Evolutionary conservation across 2,797 vertebrate species (phyloP).

Genomic region (Xenopus petersii): DNA sequence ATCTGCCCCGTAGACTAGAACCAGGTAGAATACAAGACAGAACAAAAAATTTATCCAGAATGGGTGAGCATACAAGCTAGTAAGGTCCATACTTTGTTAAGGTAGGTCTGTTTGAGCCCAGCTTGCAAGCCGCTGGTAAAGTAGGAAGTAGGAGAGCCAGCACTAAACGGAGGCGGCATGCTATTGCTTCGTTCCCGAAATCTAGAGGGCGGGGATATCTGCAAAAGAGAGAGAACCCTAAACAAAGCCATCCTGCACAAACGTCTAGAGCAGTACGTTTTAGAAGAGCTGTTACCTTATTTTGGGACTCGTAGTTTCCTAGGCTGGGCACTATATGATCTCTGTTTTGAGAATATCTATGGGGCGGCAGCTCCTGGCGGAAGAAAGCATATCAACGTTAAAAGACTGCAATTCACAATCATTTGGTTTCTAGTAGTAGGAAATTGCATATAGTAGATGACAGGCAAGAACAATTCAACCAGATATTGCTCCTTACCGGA

Average conservation of each 20-base stretch:
- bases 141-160: conserved; percentile 73
- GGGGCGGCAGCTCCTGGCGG: conserved; percentile 56
- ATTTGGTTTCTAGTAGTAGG: no score
- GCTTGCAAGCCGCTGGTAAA: conserved; percentile 72
- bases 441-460: no score
- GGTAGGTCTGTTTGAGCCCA: conserved; percentile 68
- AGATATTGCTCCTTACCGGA: conserved; percentile 53
- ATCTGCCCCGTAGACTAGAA: no score
- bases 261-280: conserved; percentile 27
- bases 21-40: no score
- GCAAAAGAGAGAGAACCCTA: conserved; percentile 1
- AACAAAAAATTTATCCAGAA: no score
- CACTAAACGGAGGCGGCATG: conserved; percentile 61
- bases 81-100: conserved; percentile 74
- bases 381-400: background rate
- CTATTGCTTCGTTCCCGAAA: conserved; percentile 63
- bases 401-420: no score
- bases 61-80: no score
- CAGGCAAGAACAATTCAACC: no score
- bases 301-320: conserved; percentile 53
- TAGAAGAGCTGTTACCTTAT: conserved; percentile 61
- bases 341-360: conserved; percentile 53
- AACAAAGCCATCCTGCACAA: no score
- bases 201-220: conserved; percentile 55
- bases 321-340: conserved; percentile 50